phyloP scores from a whole-genome alignment of 2,797 vertebrate species.

The Typhlichthys subterraneus region DNA sequence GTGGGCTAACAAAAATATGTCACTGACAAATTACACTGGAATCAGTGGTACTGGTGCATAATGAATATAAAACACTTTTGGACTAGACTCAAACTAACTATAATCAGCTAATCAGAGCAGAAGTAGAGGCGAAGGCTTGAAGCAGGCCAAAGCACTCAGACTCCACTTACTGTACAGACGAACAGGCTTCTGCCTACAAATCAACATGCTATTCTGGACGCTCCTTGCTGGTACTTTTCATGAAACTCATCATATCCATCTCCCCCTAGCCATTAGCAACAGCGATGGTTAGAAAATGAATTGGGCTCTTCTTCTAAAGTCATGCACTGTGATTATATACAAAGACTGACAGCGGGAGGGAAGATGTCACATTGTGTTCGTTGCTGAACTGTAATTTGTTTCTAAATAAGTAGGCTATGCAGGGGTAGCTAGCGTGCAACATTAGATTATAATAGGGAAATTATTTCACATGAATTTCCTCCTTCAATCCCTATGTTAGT shows the following conservation, averaged over 20 bases:
- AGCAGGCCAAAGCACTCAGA: slow-evolving; percentile 15
- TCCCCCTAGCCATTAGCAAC: slow-evolving; percentile 2
- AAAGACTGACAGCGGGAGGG: slow-evolving; percentile 5
- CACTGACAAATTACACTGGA: slow-evolving; percentile 12
- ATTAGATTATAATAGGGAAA: too few species aligned
- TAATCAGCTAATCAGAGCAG: slow-evolving; percentile 33
- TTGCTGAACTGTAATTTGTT: slow-evolving; percentile 6
- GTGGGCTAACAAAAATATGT: slow-evolving; percentile 9
- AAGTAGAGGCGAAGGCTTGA: background rate
- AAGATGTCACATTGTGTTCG: background rate
- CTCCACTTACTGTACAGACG: slow-evolving; percentile 6
- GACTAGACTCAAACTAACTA: slow-evolving; percentile 4
- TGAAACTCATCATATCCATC: slow-evolving; percentile 21
- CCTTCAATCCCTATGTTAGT: too few species aligned
- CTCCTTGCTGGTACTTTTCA: slow-evolving; percentile 18
- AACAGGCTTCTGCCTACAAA: slow-evolving; percentile 31
- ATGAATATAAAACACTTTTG: slow-evolving; percentile 7
- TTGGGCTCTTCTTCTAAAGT: background rate
- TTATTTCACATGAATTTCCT: too few species aligned
- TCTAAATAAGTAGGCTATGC: background rate
- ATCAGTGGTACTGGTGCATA: slow-evolving; percentile 1
- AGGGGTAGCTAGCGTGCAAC: background rate
- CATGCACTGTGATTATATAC: slow-evolving; percentile 5
- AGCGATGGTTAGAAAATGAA: background rate
- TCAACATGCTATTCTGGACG: slow-evolving; percentile 36